A percentile compares a stretch with the other conserved stretches of the same genome.
These are phyloP conservation scores for Drosophila anomalata DNA, from an alignment of 2,888 invertebrate species.

Conservation along the genomic window DNA sequence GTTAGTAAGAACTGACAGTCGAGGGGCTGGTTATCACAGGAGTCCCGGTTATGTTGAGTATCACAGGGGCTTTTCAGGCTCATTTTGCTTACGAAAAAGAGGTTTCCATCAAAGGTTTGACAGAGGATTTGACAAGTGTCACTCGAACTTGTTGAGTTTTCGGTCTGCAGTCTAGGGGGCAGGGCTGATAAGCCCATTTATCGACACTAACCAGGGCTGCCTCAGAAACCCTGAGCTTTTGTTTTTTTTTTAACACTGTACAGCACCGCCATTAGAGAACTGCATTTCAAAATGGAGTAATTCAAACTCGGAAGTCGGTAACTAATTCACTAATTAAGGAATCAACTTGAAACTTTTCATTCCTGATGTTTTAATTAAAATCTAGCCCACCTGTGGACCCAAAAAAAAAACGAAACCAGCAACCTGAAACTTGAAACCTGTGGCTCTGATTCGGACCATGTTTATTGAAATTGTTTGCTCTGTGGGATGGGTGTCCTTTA, in stretches of 20 bases:
- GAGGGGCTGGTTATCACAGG: background rate
- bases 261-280: background rate
- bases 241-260: background rate
- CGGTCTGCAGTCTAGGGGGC: background rate
- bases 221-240: background rate
- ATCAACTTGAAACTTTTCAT: background rate
- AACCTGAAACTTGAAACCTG: slow-evolving; percentile 17
- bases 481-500: slow-evolving; percentile 5
- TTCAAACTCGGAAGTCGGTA: background rate
- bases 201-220: background rate
- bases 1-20: slow-evolving; percentile 19
- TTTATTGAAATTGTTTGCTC: slow-evolving; percentile 18
- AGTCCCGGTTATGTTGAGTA: background rate
- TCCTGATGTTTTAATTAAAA: background rate
- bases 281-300: background rate
- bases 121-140: background rate
- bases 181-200: background rate
- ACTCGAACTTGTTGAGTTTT: slow-evolving; percentile 5
- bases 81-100: background rate
- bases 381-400: slow-evolving; percentile 19
- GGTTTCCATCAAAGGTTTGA: background rate
- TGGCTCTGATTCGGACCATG: slow-evolving; percentile 7
- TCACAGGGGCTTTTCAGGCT: background rate
- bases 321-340: background rate
- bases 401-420: background rate